These are phyloP conservation scores for Oncorhynchus kisutch DNA, from an alignment of 2,113 vertebrate species.

Conservation along the genomic window DNA sequence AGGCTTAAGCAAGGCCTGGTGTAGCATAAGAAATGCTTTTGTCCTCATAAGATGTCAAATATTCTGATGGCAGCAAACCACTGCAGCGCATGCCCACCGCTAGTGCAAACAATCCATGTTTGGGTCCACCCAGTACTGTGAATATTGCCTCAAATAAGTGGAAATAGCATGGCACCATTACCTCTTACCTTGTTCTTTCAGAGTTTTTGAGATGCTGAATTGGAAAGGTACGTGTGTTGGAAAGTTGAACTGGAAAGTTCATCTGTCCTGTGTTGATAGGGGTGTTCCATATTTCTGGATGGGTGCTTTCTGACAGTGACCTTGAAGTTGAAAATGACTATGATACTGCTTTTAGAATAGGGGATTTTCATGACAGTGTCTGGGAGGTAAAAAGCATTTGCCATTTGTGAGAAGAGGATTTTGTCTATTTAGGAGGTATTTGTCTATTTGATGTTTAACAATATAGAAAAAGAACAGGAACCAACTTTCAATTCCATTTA, in stretches of 20 bases:
- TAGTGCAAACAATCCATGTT: too few relatives aligned
- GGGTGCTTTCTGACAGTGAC: slow-evolving; percentile 38
- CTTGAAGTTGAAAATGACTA: slow-evolving; percentile 33
- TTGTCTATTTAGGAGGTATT: not conserved
- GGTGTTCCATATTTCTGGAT: not conserved
- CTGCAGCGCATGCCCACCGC: not conserved
- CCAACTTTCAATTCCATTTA: not conserved
- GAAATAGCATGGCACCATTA: too few relatives aligned
- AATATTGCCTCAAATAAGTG: too few relatives aligned
- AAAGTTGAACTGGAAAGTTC: slow-evolving; percentile 1
- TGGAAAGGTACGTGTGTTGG: too few relatives aligned
- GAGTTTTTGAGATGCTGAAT: too few relatives aligned
- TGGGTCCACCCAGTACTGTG: too few relatives aligned
- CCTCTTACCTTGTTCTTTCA: not conserved
- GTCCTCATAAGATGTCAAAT: too few relatives aligned
- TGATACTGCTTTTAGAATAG: not conserved
- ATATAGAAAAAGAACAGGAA: not conserved
- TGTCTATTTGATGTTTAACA: not conserved
- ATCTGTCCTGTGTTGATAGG: not conserved
- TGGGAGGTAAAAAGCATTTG: not conserved
- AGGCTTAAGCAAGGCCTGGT: too few relatives aligned
- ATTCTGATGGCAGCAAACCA: too few relatives aligned
- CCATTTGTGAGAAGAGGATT: not conserved
- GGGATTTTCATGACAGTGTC: not conserved
- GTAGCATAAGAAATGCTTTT: too few relatives aligned